Base-by-base conservation (phyloP, 37 sponge, comb jelly and placozoan genomes). In the Geodia barretti region DNA sequence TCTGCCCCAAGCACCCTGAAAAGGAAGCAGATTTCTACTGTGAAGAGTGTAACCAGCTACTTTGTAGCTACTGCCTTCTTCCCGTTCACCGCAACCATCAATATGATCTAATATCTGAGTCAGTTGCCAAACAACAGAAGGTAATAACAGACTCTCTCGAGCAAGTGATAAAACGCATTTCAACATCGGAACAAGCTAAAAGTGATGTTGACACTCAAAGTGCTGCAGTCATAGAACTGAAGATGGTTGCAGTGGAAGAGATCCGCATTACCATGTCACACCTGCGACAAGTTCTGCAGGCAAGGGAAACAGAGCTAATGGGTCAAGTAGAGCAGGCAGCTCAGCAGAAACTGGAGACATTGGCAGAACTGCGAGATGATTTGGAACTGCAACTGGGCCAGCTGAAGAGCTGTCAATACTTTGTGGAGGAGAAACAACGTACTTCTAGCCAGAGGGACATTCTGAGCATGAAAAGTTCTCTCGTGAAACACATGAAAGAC, bases 291-390 rank as follows among this genome's bases (percentile, higher is more conserved):
- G 71, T 25, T 36, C 41, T 70, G 71, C 36, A 70, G 39, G 38
- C 25, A 36, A 70, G 39, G 39, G 35, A 36, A 36, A 4, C 11
- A 5, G 71, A 70, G 36, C 39, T 70, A n/a, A n/a, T 70, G 0
- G 4, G 21, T 21, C 71, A 70, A 36, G 38, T 35, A 1, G 38
- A 23, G 25, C 71, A 38, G 71, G 4, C 35, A n/a, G 71, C 71
- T 5, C 71, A 70, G n/a, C 71, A 70, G 71, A 70, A 70, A 37
- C 71, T 70, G 5, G 39, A 37, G 71, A 70, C 32, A 2, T 1
- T 70, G 32, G 71, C 21, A 70, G 71, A 33, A 37, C 71, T 36
- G 39, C 31, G 41, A 37, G 38, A 37, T 3, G 36, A 14, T 7
- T 25, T 23, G 31, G 36, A 70, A 37, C n/a, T 36, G 24, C 4